A percentile compares a stretch with the other conserved stretches of the same genome.
These are phyloP conservation scores for Schizopygopsis malacanthus DNA, from an alignment of 2,797 vertebrate species.

Conservation along the genomic window DNA sequence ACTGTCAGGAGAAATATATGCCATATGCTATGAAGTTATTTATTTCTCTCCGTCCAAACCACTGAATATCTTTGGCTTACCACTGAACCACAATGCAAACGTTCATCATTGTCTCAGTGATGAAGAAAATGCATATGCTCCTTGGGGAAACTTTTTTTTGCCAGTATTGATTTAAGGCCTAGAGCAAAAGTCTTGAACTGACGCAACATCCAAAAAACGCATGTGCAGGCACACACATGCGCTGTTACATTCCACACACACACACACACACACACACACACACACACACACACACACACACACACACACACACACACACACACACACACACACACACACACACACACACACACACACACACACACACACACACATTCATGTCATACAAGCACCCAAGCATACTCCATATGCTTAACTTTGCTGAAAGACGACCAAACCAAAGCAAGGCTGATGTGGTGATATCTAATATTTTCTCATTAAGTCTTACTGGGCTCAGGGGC, in stretches of 20 bases:
- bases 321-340: conserved; percentile 25
- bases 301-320: conserved; percentile 9
- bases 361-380: background rate
- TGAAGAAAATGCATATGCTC: conserved; percentile 8
- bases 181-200: conserved; percentile 29
- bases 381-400: conserved; percentile 12
- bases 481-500: conserved; percentile 58
- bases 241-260: conserved; percentile 15
- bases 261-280: conserved; percentile 28
- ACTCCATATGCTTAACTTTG: conserved; percentile 6
- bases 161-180: conserved; percentile 40
- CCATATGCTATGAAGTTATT: background rate
- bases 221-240: conserved; percentile 23
- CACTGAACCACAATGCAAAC: conserved; percentile 12
- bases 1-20: background rate
- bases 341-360: conserved; percentile 32
- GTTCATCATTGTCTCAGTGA: conserved; percentile 14
- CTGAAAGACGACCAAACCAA: conserved; percentile 56
- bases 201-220: conserved; percentile 5
- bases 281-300: conserved; percentile 5
- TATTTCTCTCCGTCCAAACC: conserved; percentile 27
- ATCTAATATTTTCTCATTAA: conserved; percentile 60
- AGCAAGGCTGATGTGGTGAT: conserved; percentile 50
- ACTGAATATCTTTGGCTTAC: conserved; percentile 15
- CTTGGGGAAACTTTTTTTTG: conserved; percentile 25